Evolutionary conservation across 2,113 vertebrate species (phyloP).

Genomic region (Pteruthius melanotis): DNA sequence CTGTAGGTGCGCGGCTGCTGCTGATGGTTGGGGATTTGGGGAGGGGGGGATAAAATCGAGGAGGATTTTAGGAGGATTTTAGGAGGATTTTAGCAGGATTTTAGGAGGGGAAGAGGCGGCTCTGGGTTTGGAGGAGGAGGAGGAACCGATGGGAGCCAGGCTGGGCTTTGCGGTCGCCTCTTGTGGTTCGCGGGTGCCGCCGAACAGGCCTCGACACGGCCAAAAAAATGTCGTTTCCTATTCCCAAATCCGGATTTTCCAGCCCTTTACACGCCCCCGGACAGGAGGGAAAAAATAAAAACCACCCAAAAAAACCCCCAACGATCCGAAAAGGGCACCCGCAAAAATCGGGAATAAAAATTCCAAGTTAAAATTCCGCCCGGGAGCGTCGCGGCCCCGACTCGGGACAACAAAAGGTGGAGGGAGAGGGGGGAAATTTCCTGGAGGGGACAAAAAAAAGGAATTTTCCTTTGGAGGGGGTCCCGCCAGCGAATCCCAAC

Average conservation of each 20-base stretch:
- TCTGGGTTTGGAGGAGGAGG: not conserved
- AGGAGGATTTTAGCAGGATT: not conserved
- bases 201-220: conserved; percentile 13
- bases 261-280: not conserved
- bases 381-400: not conserved
- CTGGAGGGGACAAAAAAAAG: not conserved
- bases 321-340: too few relatives aligned
- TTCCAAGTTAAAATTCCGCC: not conserved
- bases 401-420: not conserved
- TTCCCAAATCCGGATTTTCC: not conserved
- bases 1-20: too few relatives aligned
- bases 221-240: not conserved
- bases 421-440: not conserved
- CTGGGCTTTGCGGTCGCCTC: not conserved
- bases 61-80: not conserved
- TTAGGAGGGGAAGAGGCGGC: not conserved
- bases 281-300: too few relatives aligned
- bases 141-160: not conserved
- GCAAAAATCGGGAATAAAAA: too few relatives aligned
- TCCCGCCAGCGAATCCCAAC: too few relatives aligned
- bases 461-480: too few relatives aligned
- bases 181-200: not conserved
- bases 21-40: not conserved
- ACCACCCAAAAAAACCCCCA: too few relatives aligned
- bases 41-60: too few relatives aligned